Evolutionary conservation across 2,113 vertebrate genomes (phyloP).

Genomic region (Columbina picui): DNA sequence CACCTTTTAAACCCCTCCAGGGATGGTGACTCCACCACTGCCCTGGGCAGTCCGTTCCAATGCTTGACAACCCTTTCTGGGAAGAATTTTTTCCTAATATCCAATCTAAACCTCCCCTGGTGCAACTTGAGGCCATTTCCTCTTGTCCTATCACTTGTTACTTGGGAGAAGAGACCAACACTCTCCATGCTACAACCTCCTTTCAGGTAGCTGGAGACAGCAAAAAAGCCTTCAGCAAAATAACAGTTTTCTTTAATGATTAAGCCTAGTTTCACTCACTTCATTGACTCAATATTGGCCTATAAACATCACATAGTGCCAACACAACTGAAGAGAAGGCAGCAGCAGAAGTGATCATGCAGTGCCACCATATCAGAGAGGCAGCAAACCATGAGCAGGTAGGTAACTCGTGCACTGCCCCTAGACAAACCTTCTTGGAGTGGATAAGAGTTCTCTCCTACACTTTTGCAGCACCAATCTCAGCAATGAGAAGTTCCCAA

Average conservation of each 20-base stretch:
- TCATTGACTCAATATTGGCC: background rate
- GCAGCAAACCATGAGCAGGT: background rate
- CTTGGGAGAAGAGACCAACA: too few relatives aligned
- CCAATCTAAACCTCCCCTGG: too few relatives aligned
- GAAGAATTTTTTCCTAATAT: too few relatives aligned
- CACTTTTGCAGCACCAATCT: accelerated
- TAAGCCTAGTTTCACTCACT: background rate
- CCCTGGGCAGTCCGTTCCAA: too few relatives aligned
- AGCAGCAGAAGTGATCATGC: accelerated
- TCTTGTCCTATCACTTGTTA: too few relatives aligned
- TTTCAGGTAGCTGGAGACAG: too few relatives aligned
- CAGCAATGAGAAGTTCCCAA: background rate
- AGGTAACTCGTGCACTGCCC: accelerated
- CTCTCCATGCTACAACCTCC: too few relatives aligned
- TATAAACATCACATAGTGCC: background rate
- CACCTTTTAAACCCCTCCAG: too few relatives aligned
- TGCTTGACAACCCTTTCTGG: too few relatives aligned
- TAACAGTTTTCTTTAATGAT: background rate
- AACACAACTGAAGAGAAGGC: background rate
- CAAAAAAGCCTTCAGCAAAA: background rate
- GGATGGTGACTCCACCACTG: too few relatives aligned
- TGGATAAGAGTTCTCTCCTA: background rate
- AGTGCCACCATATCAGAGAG: accelerated
- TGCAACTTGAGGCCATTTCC: too few relatives aligned
- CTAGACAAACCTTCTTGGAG: background rate